Evolutionary conservation across 2,888 invertebrate species (phyloP).

Genomic region (Maniola hyperantus): DNA sequence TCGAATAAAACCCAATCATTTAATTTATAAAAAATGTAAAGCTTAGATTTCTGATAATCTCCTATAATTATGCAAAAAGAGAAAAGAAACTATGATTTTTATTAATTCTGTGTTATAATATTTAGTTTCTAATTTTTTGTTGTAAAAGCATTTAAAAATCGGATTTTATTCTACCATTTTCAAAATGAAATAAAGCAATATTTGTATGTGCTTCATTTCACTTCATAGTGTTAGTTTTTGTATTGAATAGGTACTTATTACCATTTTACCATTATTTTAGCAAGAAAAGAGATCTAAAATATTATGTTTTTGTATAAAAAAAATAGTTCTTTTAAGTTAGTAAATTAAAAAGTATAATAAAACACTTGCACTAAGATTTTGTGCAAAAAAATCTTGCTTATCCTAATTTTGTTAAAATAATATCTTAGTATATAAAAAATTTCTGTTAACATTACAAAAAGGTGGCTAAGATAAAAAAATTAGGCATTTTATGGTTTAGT

Average conservation of each 20-base stretch:
- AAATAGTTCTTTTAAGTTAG: neutral
- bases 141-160: too few species aligned
- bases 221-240: too few species aligned
- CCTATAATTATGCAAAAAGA: neutral
- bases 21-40: neutral
- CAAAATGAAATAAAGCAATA: too few species aligned
- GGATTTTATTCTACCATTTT: too few species aligned
- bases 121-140: too few species aligned
- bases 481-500: neutral
- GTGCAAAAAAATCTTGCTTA: neutral
- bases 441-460: too few species aligned
- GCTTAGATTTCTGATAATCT: neutral
- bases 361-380: neutral
- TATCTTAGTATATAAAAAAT: too few species aligned
- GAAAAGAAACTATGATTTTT: neutral
- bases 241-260: too few species aligned
- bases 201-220: too few species aligned
- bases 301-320: neutral
- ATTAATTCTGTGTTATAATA: too few species aligned
- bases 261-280: neutral
- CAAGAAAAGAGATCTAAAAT: neutral
- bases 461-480: too few species aligned
- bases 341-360: neutral
- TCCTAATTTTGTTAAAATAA: too few species aligned
- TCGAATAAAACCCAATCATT: neutral